Base-by-base conservation (phyloP, 2,888 invertebrate genomes). In the Polyploca ridens region DNA sequence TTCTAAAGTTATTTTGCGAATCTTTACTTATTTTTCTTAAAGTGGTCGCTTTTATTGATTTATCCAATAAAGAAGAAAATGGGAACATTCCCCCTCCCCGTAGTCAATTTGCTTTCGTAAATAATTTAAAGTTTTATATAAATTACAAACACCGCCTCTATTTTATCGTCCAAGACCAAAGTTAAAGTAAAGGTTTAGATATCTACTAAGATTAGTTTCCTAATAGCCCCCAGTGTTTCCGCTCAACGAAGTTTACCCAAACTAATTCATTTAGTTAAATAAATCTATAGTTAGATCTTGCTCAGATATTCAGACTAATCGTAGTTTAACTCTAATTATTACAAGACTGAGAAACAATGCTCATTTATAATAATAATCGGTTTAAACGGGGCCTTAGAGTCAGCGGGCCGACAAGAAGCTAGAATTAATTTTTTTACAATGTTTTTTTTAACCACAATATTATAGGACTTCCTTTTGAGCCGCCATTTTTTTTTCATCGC, bases 191-290 rank as follows among this genome's bases (percentile, higher is more conserved):
- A 49, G 49, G 16, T 59, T 59, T 5, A 16, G 35, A 33, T 59
- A 59, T 35, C 14, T 35, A 38, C 38, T 60, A n/a, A n/a, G n/a
- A n/a, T n/a, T n/a, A 60, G 59, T 60, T 60, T 60, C 16, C 35
- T 19, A 58, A 58, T 58, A 58, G 58, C 35, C 35, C 33, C 14
- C 33, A 58, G 58, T 60, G 38, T 35, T 60, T 60, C 7, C 59
- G 16, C 8, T 8, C 19, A n/a, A 60, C 8, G 10, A 35, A 68
- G 64, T 70, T 64, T 58, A 54, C 61, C 60, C 49, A 64, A 70
- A 65, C 65, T 65, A 58, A 60, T 65, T 59, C 63, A 66, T 62
- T 64, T 66, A 64, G 58, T 46, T 27, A 41, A 46, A 54, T 54
- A 54, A 19, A 8, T 16, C 49, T 49, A 49, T 49, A 8, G 16